Conservation (phyloP, 2,797 vertebrate species). For the Enteromius argenteus region DNA sequence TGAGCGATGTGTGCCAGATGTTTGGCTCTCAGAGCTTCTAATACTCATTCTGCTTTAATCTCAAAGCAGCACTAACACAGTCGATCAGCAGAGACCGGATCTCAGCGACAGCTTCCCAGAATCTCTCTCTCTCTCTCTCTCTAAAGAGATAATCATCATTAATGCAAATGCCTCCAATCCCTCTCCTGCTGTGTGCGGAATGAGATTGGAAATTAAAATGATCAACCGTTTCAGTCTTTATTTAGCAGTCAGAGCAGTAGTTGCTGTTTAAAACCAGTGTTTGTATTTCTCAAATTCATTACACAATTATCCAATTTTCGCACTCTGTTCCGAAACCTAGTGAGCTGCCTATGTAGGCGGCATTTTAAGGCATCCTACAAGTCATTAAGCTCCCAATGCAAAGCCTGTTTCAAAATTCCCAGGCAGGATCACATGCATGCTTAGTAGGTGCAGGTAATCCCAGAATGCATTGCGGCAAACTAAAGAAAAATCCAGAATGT, state of each 20-base stretch:
- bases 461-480: background rate
- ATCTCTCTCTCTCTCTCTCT: conserved; percentile 29
- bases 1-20: conserved; percentile 52
- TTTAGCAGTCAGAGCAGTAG: conserved; percentile 23
- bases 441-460: background rate
- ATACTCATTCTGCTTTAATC: conserved; percentile 56
- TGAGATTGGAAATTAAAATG: conserved; percentile 60
- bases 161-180: conserved; percentile 64
- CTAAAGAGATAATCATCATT: conserved; percentile 67
- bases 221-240: conserved; percentile 22
- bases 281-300: background rate
- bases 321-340: background rate
- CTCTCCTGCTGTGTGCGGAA: conserved; percentile 48
- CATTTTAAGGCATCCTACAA: background rate
- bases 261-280: background rate
- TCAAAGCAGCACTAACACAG: conserved; percentile 1
- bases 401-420: background rate
- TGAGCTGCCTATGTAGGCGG: background rate
- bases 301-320: background rate
- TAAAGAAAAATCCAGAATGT: background rate
- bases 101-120: conserved; percentile 56
- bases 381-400: background rate
- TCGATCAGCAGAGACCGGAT: conserved; percentile 46
- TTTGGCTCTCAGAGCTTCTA: conserved; percentile 49
- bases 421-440: background rate